These are phyloP conservation scores for Hylyphantes graminicola DNA, from an alignment of 1,140 invertebrate species.

Conservation along the genomic window DNA sequence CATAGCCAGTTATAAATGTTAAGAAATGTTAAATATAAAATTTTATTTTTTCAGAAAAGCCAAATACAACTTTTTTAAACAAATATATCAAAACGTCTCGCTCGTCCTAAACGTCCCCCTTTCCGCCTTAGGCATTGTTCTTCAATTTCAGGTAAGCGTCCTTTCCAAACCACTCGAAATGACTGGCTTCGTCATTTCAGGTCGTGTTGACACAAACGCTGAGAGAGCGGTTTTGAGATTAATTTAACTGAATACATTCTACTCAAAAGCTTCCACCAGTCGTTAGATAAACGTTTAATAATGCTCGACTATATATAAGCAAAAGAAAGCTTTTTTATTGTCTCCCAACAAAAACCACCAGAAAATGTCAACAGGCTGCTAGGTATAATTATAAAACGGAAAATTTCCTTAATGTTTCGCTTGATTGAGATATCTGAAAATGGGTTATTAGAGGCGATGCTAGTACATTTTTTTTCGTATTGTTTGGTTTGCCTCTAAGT, in stretches of 20 bases:
- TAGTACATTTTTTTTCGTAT: not conserved
- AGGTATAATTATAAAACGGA: conserved; percentile 31
- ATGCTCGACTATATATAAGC: too few species aligned
- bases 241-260: conserved; percentile 34
- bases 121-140: conserved; percentile 36
- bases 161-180: conserved; percentile 24
- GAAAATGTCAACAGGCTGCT: conserved; percentile 23
- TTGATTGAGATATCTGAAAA: conserved; percentile 3
- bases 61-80: too few species aligned
- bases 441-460: not conserved
- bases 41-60: too few species aligned
- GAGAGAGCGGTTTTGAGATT: conserved; percentile 21
- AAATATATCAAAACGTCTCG: too few species aligned
- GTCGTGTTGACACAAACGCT: conserved; percentile 43
- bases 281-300: too few species aligned
- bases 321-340: not conserved
- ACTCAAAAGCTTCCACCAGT: not conserved
- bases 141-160: conserved; percentile 25
- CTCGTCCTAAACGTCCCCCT: not conserved
- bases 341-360: not conserved
- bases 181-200: conserved; percentile 16
- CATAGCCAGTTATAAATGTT: too few species aligned
- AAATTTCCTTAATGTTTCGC: not conserved
- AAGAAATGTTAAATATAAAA: too few species aligned
- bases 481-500: conserved; percentile 26